Conservation (phyloP, 1,140 invertebrate genomes). For the Platorchestia sp. region DNA sequence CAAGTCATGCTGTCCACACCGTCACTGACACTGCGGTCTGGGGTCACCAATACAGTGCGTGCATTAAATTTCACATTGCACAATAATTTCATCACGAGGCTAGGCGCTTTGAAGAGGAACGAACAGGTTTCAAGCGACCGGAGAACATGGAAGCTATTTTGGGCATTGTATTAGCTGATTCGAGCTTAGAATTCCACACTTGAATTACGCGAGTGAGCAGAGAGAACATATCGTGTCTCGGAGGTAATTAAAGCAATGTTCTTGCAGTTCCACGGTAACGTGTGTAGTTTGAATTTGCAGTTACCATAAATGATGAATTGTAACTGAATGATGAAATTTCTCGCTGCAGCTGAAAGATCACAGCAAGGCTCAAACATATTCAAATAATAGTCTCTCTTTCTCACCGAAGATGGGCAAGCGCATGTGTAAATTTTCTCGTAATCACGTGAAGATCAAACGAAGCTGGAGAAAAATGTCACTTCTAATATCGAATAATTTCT, state of each 20-base stretch:
- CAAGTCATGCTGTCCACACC: neutral
- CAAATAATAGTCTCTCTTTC: too few relatives aligned
- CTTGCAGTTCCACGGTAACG: neutral
- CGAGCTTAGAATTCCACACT: neutral
- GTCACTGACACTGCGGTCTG: neutral
- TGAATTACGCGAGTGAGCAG: neutral
- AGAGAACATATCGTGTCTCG: neutral
- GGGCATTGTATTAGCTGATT: neutral
- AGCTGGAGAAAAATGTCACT: too few relatives aligned
- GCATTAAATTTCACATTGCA: neutral
- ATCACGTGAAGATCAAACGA: too few relatives aligned
- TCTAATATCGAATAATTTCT: too few relatives aligned
- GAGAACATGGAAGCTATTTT: neutral
- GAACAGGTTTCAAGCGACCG: too few relatives aligned
- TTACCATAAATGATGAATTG: neutral
- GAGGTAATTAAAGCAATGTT: neutral
- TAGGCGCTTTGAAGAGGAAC: neutral
- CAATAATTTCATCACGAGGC: neutral
- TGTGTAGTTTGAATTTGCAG: neutral
- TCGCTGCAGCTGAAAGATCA: neutral
- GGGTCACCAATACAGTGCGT: neutral
- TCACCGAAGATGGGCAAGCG: too few relatives aligned
- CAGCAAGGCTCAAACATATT: too few relatives aligned
- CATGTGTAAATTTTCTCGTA: too few relatives aligned
- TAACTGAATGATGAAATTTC: neutral